A percentile compares a stretch with the other conserved stretches of the same genome.
phyloP scores from a whole-genome alignment of 2,888 invertebrate species.

The Hirtodrosophila duncani region DNA sequence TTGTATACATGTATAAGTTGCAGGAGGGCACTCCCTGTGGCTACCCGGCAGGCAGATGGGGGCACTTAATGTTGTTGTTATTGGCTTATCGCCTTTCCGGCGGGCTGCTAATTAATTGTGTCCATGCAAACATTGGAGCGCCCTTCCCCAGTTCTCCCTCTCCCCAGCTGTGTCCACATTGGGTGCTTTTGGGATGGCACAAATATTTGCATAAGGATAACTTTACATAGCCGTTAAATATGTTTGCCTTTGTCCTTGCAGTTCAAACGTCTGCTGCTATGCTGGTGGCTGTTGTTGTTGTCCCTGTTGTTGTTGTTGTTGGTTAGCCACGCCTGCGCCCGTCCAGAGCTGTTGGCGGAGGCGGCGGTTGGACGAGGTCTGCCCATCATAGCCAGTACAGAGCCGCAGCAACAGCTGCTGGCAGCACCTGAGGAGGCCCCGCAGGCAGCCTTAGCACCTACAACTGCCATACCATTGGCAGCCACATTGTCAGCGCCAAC shows the following conservation, averaged over 20 bases:
- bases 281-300: no score
- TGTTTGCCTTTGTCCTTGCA: neutral
- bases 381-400: neutral
- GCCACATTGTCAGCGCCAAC: no score
- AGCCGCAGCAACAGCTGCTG: neutral
- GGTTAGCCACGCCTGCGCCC: conserved; percentile 23
- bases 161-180: neutral
- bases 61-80: conserved; percentile 22
- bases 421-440: no score
- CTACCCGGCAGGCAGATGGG: no score
- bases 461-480: no score
- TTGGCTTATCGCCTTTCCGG: conserved; percentile 22
- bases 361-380: neutral
- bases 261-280: conserved; percentile 1
- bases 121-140: conserved; percentile 2
- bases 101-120: conserved; percentile 41
- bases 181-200: no score
- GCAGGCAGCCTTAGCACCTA: no score
- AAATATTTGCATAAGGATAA: no score
- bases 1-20: no score
- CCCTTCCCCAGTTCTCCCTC: neutral
- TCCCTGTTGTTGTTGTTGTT: conserved; percentile 18
- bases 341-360: conserved; percentile 10
- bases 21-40: no score
- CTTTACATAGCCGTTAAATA: no score